Evolutionary conservation across 1,140 invertebrate species (phyloP), one percentile per base, ranked within the genome.

Genomic region (Apis dorsata): DNA sequence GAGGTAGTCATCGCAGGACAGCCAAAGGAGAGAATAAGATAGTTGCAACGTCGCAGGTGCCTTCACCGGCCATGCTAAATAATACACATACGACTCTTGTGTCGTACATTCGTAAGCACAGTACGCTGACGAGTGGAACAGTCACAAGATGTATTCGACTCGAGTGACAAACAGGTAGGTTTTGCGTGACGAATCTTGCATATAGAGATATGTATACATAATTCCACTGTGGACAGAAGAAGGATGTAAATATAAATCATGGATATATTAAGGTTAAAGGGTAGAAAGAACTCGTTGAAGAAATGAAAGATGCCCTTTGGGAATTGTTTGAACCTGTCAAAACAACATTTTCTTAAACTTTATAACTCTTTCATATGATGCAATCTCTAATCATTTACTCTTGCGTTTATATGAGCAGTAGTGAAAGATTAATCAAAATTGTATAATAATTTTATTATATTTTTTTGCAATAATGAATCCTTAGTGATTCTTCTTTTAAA

Each of bases 21-120:
- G 69, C 66, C 57, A 51, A 88, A 75, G 78, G 68, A 83, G 75
- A 71, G 84, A 87, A 81, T 70, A 71, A 69, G 85, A 87, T 80
- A 77, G 85, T 87, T 85, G 55, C 57, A 60, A 49, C 66, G 60
- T 81, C 76, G 86, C 86, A 88, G 86, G 86, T 88, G 86, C 70
- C 69, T 57, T 12, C 72, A 10, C 76, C 76, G 51, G 85, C 77
- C 72, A 53, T 44, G 71, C 78, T 85, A 87, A 88, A 88, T 85
- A 85, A 88, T 79, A 79, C 71, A 72, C 78, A 71, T 21, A 70
- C 70, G 85, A 66, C 63, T 84, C 62, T 63, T n/a, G 66, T 68
- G 84, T 10, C 57, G 71, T 76, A 68, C 65, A 59, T 75, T 83
- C 44, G 73, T 49, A 77, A 65, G 55, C n/a, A 10, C 49, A 19